phyloP scores from a whole-genome alignment of 1,140 invertebrate species.

The Nomia melanderi region DNA sequence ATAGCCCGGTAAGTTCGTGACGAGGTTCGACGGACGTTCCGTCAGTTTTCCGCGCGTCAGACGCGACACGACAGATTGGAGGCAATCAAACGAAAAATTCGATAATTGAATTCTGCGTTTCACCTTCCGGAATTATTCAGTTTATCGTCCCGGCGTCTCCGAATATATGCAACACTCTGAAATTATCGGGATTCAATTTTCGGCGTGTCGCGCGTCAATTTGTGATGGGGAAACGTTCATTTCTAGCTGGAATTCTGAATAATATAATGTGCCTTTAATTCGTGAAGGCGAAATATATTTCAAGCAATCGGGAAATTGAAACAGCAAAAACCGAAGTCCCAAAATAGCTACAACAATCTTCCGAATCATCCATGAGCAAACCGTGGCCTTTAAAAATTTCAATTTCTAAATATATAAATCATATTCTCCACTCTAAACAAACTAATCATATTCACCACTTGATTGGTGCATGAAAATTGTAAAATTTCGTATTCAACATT shows the following conservation, averaged over 20 bases:
- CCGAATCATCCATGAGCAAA: no score
- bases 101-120: constrained; percentile 8
- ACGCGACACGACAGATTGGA: not conserved
- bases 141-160: not conserved
- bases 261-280: not conserved
- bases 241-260: not conserved
- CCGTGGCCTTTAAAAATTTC: no score
- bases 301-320: no score
- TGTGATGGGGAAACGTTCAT: not conserved
- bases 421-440: no score
- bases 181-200: constrained; percentile 10
- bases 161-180: not conserved
- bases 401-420: no score
- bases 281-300: no score
- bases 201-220: not conserved
- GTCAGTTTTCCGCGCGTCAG: not conserved
- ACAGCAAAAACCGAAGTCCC: no score
- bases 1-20: not conserved
- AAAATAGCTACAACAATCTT: no score
- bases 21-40: not conserved
- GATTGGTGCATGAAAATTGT: no score
- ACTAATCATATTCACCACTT: no score
- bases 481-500: no score
- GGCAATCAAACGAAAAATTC: constrained; percentile 10
- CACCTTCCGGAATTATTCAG: not conserved